Percentiles rank a stretch among this genome's conserved stretches.
phyloP scores from a whole-genome alignment of 2,113 vertebrate genomes.

The Nettapus auritus region DNA sequence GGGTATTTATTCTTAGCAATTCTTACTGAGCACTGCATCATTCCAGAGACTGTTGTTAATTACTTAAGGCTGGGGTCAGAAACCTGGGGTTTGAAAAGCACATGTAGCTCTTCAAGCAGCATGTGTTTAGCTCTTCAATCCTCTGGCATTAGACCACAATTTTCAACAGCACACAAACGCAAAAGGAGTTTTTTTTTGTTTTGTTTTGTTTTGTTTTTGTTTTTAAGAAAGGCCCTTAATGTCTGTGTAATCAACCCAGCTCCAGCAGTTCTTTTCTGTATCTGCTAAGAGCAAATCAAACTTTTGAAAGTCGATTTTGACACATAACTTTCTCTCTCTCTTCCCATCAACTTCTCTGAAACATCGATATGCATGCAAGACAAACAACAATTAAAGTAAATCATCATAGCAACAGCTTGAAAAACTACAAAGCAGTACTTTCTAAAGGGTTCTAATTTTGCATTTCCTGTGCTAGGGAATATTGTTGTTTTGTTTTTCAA shows the following conservation, averaged over 20 bases:
- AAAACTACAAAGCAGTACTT: conserved; percentile 18
- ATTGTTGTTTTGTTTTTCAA: background rate
- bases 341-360: background rate
- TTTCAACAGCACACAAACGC: conserved; percentile 49
- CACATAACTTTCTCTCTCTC: background rate
- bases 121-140: conserved; percentile 57
- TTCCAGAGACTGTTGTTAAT: conserved; percentile 50
- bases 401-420: background rate
- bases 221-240: conserved; percentile 32
- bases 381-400: conserved; percentile 1
- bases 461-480: background rate
- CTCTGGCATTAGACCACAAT: conserved; percentile 48
- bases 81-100: conserved; percentile 30
- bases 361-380: background rate
- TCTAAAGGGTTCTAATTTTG: background rate
- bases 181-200: background rate
- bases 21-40: background rate
- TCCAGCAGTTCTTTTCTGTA: conserved; percentile 36
- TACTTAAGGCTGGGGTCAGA: conserved; percentile 58
- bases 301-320: conserved; percentile 20
- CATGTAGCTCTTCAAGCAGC: conserved; percentile 34
- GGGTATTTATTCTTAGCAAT: conserved; percentile 11
- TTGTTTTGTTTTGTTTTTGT: background rate
- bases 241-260: conserved; percentile 42
- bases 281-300: conserved; percentile 42